Evolutionary conservation across 2,113 vertebrate genomes (phyloP), one percentile per base, ranked within the genome.

Genomic region (Burhinus oedicnemus): DNA sequence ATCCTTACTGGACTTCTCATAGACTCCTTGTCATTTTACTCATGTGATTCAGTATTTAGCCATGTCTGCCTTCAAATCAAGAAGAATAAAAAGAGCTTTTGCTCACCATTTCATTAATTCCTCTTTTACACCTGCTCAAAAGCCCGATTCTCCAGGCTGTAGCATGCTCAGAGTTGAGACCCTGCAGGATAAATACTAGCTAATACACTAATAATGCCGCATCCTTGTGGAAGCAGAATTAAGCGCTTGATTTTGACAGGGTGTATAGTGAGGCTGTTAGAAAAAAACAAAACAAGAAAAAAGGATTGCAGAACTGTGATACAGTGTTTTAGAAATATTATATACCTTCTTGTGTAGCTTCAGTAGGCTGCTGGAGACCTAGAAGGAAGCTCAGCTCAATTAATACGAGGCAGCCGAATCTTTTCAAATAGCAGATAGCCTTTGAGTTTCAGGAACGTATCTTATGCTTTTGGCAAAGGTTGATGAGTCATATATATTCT

Each of bases 401-500:
- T 97, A 84, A 87, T 83, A 82, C 4, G 20, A 94, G 44, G 25
- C 27, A 57, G 69, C 11, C 3, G 23, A 96, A 89, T 92, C 79
- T 96, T 87, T 95, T 90, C 69, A 92, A 93, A 90, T 27, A 83
- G 84, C 49, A 88, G 81, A 75, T 61, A 95, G 87, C 76, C 85
- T 97, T 89, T 96, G 81, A 32, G 47, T 93, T 95, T 95, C 66
- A 85, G 54, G 49, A 96, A 88, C 8, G 18, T 92, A 70, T 92
- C 90, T 95, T 89, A 75, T 26, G 89, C 88, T 97, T 92, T 96
- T 86, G 95, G 95, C 95, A 94, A 97, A 96, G 93, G 93, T 89
- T 97, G 95, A 96, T 93, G 89, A 96, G 90, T 94, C 96, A 94
- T 95, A 95, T 92, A 96, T 98, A 97, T 97, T 97, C 89, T 69